Conservation (phyloP, 1,140 invertebrate species). For the Eubasilissa regina region DNA sequence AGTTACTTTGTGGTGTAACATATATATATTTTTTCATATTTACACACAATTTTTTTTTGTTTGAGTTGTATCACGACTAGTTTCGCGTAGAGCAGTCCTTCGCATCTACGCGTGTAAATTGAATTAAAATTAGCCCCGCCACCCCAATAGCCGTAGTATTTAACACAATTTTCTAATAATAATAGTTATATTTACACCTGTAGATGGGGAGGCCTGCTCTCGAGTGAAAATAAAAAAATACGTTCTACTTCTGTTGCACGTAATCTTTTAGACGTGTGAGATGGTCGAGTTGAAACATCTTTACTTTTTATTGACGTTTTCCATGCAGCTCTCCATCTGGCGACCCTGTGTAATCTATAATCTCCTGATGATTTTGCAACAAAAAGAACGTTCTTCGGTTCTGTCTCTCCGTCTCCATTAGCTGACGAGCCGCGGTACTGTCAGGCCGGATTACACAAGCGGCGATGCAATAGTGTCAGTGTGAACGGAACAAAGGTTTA, state of each 20-base stretch:
- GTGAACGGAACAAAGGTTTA: background rate
- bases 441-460: background rate
- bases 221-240: no score
- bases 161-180: no score
- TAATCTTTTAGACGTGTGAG: background rate
- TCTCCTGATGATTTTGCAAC: conserved; percentile 30
- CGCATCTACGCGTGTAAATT: no score
- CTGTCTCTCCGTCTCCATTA: background rate
- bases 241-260: background rate
- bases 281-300: background rate
- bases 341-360: conserved; percentile 22
- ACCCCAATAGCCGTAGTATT: no score
- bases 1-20: no score
- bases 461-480: background rate
- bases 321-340: background rate
- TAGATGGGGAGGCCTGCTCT: no score
- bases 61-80: no score
- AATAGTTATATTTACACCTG: no score
- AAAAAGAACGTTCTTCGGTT: conserved; percentile 14
- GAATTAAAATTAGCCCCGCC: no score
- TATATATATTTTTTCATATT: no score
- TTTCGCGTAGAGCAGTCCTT: no score
- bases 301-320: background rate
- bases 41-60: no score
- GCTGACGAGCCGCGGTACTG: background rate